phyloP scores from a whole-genome alignment of 2,888 invertebrate species.

The Cosmopolites sordidus region DNA sequence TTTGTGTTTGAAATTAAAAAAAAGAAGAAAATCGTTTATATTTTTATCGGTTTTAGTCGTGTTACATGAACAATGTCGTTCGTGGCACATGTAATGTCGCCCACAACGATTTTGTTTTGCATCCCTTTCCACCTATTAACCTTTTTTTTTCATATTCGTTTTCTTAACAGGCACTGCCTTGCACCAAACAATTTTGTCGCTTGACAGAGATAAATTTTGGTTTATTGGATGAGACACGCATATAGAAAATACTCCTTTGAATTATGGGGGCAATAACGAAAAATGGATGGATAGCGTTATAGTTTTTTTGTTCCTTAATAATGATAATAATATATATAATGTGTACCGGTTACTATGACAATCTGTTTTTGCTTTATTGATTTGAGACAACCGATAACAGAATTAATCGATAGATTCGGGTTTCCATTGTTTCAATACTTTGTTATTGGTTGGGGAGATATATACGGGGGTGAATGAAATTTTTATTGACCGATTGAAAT shows the following conservation, averaged over 20 bases:
- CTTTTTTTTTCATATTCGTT: background rate
- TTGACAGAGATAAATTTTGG: constrained; percentile 10
- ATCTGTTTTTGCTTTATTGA: background rate
- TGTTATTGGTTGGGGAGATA: no score
- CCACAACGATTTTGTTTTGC: no score
- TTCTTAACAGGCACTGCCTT: constrained; percentile 7
- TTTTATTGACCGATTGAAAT: no score
- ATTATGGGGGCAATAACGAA: constrained; percentile 6
- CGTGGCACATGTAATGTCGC: no score
- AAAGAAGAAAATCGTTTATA: no score
- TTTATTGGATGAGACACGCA: constrained; percentile 13
- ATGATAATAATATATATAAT: constrained; percentile 4
- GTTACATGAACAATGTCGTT: no score
- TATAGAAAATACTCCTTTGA: constrained; percentile 9
- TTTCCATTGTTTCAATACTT: no score
- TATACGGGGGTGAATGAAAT: no score
- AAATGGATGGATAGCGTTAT: background rate
- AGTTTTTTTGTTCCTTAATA: no score
- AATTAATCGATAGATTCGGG: constrained; percentile 1
- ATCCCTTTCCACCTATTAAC: no score
- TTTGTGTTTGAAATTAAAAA: no score
- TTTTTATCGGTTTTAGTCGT: no score
- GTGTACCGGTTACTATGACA: constrained; percentile 5
- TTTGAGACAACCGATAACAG: background rate
- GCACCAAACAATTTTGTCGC: constrained; percentile 18